Evolutionary conservation across 2,888 invertebrate genomes (phyloP).

Genomic region (Agrypnus murinus): DNA sequence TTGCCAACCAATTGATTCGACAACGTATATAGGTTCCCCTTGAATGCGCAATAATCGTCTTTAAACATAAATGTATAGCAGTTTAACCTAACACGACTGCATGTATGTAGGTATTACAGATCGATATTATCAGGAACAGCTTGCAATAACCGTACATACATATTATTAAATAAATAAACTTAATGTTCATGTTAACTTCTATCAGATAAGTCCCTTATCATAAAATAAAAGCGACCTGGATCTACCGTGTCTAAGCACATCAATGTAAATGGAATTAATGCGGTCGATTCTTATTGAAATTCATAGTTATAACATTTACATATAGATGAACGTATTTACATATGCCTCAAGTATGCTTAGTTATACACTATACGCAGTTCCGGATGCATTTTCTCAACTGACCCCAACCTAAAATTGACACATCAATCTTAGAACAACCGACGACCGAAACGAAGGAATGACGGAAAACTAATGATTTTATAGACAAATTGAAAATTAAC

Average conservation of each 20-base stretch:
- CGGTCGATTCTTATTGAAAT: conserved; percentile 31
- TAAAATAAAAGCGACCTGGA: conserved; percentile 3
- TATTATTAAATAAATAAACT: background rate
- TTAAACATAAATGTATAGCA: too few relatives aligned
- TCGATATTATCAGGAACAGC: too few relatives aligned
- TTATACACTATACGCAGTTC: background rate
- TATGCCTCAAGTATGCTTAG: conserved; percentile 7
- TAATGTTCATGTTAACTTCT: conserved; percentile 3
- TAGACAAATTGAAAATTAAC: too few relatives aligned
- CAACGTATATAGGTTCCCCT: too few relatives aligned
- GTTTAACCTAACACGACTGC: too few relatives aligned
- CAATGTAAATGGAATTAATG: conserved; percentile 14
- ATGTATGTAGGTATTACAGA: too few relatives aligned
- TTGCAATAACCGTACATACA: background rate
- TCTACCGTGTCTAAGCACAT: conserved; percentile 1
- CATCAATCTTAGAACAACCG: too few relatives aligned
- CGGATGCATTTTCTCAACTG: background rate
- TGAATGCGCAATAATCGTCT: too few relatives aligned
- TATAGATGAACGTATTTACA: conserved; percentile 38
- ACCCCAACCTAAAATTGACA: background rate
- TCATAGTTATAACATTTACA: conserved; percentile 36
- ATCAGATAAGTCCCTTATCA: conserved; percentile 15
- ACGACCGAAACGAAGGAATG: too few relatives aligned
- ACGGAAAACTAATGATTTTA: too few relatives aligned
- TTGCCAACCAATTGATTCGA: too few relatives aligned